Percentiles rank a stretch among this genome's conserved stretches.
Conservation (phyloP, 2,797 vertebrate species). For the Pampus argenteus region DNA sequence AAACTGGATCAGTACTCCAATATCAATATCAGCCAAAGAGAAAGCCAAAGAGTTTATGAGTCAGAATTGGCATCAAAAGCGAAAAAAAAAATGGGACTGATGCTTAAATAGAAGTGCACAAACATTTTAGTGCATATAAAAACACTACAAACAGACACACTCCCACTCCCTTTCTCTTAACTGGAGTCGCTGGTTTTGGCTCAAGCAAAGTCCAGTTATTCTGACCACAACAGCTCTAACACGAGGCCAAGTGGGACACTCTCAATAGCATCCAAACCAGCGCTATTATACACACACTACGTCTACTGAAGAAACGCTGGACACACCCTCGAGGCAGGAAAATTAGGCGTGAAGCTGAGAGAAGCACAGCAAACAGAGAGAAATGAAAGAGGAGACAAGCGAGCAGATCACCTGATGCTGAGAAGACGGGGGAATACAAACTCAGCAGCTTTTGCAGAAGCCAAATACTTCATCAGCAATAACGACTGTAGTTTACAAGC, state of each 20-base stretch:
- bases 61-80: conserved; percentile 2
- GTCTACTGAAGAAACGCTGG: conserved; percentile 17
- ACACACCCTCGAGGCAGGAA: conserved; percentile 32
- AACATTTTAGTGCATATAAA: neutral
- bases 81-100: neutral
- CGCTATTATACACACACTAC: conserved; percentile 36
- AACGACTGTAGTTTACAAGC: conserved; percentile 16
- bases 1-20: neutral
- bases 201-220: conserved; percentile 34
- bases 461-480: conserved; percentile 21
- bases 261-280: conserved; percentile 48
- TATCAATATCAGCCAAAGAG: neutral
- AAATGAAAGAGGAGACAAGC: conserved; percentile 24
- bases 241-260: conserved; percentile 61
- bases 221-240: conserved; percentile 44
- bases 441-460: conserved; percentile 12
- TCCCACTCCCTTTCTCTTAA: conserved; percentile 32
- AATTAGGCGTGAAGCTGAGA: conserved; percentile 12
- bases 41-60: neutral
- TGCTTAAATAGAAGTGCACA: conserved; percentile 9
- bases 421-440: conserved; percentile 16
- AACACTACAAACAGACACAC: neutral
- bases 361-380: conserved; percentile 28
- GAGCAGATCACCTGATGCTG: conserved; percentile 18
- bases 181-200: conserved; percentile 56